These are phyloP conservation scores for Panagrolaimus sp. DNA, from an alignment of 1,140 invertebrate species.

Conservation along the genomic window DNA sequence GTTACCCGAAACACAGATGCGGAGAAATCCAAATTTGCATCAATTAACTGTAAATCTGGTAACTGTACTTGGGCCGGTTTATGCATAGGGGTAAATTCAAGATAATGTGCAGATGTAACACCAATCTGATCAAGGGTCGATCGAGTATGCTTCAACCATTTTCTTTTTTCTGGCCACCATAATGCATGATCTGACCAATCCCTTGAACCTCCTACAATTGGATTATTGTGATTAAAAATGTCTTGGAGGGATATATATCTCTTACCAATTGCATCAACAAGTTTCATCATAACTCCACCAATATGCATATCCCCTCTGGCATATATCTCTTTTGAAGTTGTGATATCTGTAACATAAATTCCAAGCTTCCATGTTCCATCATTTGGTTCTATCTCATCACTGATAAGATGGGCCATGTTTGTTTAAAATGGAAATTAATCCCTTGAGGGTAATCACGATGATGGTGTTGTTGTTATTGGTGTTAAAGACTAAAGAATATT, in stretches of 20 bases:
- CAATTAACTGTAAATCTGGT: conserved; percentile 84
- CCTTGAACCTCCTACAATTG: conserved; percentile 63
- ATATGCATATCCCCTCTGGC: conserved; percentile 97
- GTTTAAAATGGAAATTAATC: neutral
- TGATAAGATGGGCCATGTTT: conserved; percentile 51
- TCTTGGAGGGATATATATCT: too few species aligned
- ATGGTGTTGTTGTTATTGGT: too few species aligned
- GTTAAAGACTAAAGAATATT: conserved; percentile 1
- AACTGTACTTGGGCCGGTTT: conserved; percentile 74
- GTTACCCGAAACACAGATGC: conserved; percentile 91
- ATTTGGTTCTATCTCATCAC: conserved; percentile 57
- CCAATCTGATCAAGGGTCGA: conserved; percentile 94
- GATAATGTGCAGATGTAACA: conserved; percentile 85
- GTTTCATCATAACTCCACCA: conserved; percentile 93
- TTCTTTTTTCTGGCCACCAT: conserved; percentile 93
- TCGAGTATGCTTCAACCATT: conserved; percentile 85
- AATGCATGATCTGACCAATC: conserved; percentile 98
- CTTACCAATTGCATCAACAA: conserved; percentile 92
- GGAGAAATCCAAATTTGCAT: conserved; percentile 90
- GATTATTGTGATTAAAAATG: too few species aligned
- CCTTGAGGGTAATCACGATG: too few species aligned
- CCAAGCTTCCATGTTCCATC: conserved; percentile 94
- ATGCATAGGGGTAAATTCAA: conserved; percentile 98
- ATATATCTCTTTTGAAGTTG: conserved; percentile 80
- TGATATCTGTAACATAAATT: conserved; percentile 87